Conservation (phyloP, 2,888 invertebrate genomes). For the Nomada ferruginata region DNA sequence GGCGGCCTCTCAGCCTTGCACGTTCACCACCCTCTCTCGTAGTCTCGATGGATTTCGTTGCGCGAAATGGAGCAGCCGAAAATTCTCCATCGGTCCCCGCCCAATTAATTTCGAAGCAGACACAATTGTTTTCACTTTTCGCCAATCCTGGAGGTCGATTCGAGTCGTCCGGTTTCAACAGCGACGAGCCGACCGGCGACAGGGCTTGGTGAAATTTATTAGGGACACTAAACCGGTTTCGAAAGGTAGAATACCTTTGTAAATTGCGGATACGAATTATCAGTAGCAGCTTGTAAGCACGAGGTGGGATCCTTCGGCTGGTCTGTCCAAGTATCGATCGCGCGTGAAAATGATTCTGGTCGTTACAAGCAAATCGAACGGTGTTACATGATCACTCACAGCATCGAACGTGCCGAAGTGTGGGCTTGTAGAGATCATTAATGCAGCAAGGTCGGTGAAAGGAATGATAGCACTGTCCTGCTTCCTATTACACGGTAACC, state of each 20-base stretch:
- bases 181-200: constrained; percentile 20
- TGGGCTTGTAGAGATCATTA: constrained; percentile 74
- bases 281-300: constrained; percentile 59
- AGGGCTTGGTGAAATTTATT: constrained; percentile 32
- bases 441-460: constrained; percentile 79
- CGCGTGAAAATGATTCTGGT: constrained; percentile 70
- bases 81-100: too few species aligned
- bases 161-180: neutral
- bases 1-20: constrained; percentile 37
- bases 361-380: constrained; percentile 68
- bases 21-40: neutral
- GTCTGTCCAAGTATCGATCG: constrained; percentile 58
- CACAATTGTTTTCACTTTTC: neutral
- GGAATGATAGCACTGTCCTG: constrained; percentile 73
- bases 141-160: neutral
- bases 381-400: constrained; percentile 67
- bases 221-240: constrained; percentile 37
- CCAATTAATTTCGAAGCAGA: too few species aligned
- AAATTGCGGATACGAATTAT: constrained; percentile 57
- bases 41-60: neutral
- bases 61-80: too few species aligned
- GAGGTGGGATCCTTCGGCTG: constrained; percentile 45
- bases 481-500: constrained; percentile 26
- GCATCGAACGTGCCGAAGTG: constrained; percentile 66
- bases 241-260: constrained; percentile 25